phyloP scores from a whole-genome alignment of 2,888 invertebrate species.

The Darwinula stevensoni region DNA sequence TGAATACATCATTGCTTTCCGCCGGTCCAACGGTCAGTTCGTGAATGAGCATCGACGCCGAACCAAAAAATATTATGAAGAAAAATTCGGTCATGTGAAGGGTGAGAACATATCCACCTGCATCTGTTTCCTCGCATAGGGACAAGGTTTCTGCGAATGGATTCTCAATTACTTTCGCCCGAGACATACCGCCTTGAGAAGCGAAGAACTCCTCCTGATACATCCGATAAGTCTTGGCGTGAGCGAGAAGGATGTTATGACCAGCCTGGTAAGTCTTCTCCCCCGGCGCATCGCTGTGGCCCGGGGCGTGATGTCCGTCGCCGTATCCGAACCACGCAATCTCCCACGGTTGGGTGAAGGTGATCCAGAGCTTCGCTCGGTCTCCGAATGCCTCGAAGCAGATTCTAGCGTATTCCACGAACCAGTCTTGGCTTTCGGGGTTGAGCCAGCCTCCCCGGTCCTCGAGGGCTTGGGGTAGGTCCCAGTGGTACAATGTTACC shows the following conservation, averaged over 20 bases:
- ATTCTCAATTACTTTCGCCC: too few species aligned
- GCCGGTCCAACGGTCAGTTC: too few species aligned
- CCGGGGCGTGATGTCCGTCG: constrained; percentile 14
- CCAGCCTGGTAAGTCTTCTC: constrained; percentile 22
- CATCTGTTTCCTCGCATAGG: too few species aligned
- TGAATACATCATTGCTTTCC: too few species aligned
- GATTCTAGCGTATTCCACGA: constrained; percentile 16
- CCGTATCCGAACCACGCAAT: constrained; percentile 13
- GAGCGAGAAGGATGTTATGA: constrained; percentile 18
- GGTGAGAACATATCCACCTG: too few species aligned
- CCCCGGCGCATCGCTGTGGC: constrained; percentile 14
- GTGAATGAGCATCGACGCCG: too few species aligned
- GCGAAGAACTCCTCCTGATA: constrained; percentile 12
- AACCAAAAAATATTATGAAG: too few species aligned
- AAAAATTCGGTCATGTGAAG: too few species aligned
- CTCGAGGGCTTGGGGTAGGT: constrained; percentile 7
- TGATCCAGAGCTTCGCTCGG: constrained; percentile 23
- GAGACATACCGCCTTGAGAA: constrained; percentile 10
- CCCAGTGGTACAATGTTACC: constrained; percentile 11
- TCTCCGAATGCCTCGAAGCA: constrained; percentile 16
- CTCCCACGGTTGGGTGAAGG: constrained; percentile 25
- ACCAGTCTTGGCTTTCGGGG: constrained; percentile 13
- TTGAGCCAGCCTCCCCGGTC: constrained; percentile 18
- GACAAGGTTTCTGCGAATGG: too few species aligned
- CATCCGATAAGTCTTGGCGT: constrained; percentile 15